Percentiles rank a stretch among this genome's conserved stretches.
These are phyloP conservation scores for Rhyzopertha dominica DNA, from an alignment of 1,140 invertebrate species.

Conservation along the genomic window DNA sequence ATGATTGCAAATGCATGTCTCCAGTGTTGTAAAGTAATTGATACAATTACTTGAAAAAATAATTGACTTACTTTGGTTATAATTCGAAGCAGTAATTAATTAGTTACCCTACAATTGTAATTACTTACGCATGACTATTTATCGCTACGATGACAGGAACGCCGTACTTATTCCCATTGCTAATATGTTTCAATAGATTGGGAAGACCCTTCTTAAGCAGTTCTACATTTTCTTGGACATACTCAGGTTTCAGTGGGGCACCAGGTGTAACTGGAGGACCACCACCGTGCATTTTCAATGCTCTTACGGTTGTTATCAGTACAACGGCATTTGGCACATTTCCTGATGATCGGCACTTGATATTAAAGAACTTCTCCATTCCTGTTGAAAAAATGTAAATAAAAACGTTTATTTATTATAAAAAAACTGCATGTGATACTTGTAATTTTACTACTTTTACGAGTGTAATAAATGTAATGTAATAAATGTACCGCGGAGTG, in stretches of 20 bases:
- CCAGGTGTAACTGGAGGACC: slow-evolving; percentile 86
- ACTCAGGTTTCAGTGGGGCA: slow-evolving; percentile 75
- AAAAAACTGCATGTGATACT: too few species aligned
- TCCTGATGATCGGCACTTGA: slow-evolving; percentile 91
- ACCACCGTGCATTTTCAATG: slow-evolving; percentile 98
- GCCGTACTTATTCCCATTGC: slow-evolving; percentile 85
- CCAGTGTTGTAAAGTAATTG: background rate
- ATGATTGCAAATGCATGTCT: slow-evolving; percentile 3
- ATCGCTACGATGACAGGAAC: slow-evolving; percentile 95
- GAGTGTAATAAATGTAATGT: too few species aligned
- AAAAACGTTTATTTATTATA: background rate
- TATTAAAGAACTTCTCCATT: slow-evolving; percentile 99
- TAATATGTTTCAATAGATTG: slow-evolving; percentile 92
- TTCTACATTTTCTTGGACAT: slow-evolving; percentile 83
- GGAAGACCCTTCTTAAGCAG: slow-evolving; percentile 82
- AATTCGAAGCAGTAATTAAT: too few species aligned
- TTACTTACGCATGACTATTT: slow-evolving; percentile 76
- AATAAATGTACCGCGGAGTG: too few species aligned
- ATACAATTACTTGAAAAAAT: slow-evolving; percentile 1
- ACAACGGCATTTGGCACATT: slow-evolving; percentile 86
- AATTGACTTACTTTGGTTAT: background rate
- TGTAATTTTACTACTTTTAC: too few species aligned
- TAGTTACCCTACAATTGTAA: too few species aligned
- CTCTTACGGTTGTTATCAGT: slow-evolving; percentile 88
- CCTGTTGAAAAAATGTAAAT: slow-evolving; percentile 50